Evolutionary conservation across 2,888 invertebrate species (phyloP), one percentile per base, ranked within the genome.

Genomic region (Melangyna quadrimaculata): DNA sequence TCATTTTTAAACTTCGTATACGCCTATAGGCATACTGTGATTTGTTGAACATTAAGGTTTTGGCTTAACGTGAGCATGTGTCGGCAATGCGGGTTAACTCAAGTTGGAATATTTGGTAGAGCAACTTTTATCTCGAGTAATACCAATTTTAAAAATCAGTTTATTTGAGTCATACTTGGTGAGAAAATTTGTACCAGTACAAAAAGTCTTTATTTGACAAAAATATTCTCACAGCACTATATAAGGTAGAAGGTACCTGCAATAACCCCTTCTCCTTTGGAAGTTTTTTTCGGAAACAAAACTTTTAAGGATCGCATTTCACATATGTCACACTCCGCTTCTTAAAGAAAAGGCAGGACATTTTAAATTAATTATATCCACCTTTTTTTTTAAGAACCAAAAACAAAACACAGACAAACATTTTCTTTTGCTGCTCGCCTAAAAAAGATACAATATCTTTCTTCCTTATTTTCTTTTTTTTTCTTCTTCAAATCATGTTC

Each of bases 351-450:
- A 53, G 65, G 57, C 53, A 65, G 6, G 40, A 43, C 22, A 67
- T 84, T 78, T 77, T 24, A 65, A 83, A 70, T 74, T 63, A 22
- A 24, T 74, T 65, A 12, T 51, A 78, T 70, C 78, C 37, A 78
- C 69, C 65, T 78, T 40, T 73, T 78, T 40, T 73, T n/a, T 72
- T 10, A n/a, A 14, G 12, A 17, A 24, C 14, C 40, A 27, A 22
- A n/a, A 14, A 61, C 5, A 61, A 61, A 61, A 40, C 0, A 27
- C 5, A 0, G 6, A 12, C 9, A 43, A 53, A 40, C 24, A 43
- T 78, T 48, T 84, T 63, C 63, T 71, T 75, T 83, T 73, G 65
- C 55, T 70, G 43, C 73, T 70, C 17, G 37, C 74, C 74, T 78
- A 29, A 65, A 78, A 57, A 55, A 51, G 14, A 59, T 19, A 59